Conservation (phyloP, 2,797 vertebrate genomes). For the Oryzias dopingdopingensis region DNA sequence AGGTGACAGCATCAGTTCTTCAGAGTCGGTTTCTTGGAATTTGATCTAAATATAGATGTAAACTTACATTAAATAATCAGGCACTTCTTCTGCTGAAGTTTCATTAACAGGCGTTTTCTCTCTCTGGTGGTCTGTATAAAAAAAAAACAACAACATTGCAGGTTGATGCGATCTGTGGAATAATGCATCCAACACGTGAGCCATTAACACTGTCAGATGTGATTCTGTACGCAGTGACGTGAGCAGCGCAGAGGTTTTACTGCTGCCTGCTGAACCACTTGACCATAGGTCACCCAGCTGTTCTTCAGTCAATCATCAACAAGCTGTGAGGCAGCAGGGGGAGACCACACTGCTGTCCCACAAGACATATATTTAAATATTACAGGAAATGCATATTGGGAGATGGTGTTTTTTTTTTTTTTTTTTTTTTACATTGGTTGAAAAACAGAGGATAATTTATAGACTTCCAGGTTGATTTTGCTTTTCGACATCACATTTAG, state of each 20-base stretch:
- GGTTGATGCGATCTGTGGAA: constrained; percentile 50
- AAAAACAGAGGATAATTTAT: no score
- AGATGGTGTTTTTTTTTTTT: no score
- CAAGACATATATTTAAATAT: constrained; percentile 5
- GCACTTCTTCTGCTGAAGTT: constrained; percentile 68
- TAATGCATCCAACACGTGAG: constrained; percentile 50
- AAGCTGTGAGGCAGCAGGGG: constrained; percentile 25
- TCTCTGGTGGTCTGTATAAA: constrained; percentile 59
- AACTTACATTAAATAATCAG: constrained; percentile 86
- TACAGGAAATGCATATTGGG: no score
- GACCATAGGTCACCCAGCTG: constrained; percentile 75
- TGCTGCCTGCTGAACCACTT: constrained; percentile 59
- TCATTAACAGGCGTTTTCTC: constrained; percentile 71
- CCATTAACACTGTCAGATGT: constrained; percentile 68
- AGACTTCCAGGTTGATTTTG: no score
- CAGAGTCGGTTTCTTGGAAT: no score
- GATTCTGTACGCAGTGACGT: constrained; percentile 50
- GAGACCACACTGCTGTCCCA: constrained; percentile 9
- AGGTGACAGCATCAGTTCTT: constrained; percentile 5
- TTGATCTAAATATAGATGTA: constrained; percentile 6
- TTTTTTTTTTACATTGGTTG: no score
- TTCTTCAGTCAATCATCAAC: constrained; percentile 79
- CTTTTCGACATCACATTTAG: no score
- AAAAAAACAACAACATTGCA: no score
- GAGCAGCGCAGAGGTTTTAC: constrained; percentile 52